phyloP scores from a whole-genome alignment of 2,113 vertebrate genomes.

The Falcunculus frontatus region DNA sequence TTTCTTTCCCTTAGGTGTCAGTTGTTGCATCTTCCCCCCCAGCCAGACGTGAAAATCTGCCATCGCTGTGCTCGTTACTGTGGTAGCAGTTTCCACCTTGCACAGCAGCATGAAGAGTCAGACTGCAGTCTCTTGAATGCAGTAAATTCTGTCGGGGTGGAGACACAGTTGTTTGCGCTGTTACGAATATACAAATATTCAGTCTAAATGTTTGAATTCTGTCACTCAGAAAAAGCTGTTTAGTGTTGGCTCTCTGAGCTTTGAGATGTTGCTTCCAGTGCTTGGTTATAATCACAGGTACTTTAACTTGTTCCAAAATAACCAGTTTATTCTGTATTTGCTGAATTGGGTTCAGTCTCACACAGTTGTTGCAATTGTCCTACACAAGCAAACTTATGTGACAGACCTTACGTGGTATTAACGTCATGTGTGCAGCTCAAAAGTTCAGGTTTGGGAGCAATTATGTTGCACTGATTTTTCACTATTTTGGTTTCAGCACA shows the following conservation, averaged over 20 bases:
- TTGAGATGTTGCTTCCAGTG: neutral
- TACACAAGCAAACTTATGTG: neutral
- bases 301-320: neutral
- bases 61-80: neutral
- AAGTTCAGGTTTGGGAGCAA: neutral
- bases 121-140: conserved; percentile 18
- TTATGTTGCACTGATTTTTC: neutral
- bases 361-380: neutral
- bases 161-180: neutral
- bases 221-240: neutral
- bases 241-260: neutral
- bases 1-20: conserved; percentile 3
- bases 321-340: neutral
- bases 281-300: neutral
- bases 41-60: neutral
- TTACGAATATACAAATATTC: neutral
- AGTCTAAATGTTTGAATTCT: neutral
- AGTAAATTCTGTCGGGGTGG: conserved; percentile 13
- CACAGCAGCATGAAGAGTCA: neutral
- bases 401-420: neutral
- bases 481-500: neutral
- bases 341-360: neutral
- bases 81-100: conserved; percentile 17
- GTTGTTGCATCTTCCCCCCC: neutral
- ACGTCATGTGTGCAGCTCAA: neutral